These are phyloP conservation scores for Drosophila pegasa DNA, from an alignment of 2,888 invertebrate species.

Conservation along the genomic window DNA sequence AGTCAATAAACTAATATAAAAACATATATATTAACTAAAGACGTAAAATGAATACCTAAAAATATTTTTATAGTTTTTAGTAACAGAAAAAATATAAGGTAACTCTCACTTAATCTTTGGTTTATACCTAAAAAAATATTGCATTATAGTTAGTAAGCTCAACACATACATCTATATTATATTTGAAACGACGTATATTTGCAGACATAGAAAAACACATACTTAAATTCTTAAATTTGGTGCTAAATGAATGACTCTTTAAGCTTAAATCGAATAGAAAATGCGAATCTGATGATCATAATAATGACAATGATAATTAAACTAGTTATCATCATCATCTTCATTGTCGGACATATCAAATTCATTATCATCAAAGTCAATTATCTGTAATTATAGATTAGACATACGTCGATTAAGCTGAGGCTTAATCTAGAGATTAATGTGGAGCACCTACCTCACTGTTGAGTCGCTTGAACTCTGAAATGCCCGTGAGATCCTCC, in stretches of 20 bases:
- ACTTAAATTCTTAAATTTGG: constrained; percentile 19
- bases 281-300: not conserved
- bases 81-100: not conserved
- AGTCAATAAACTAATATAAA: no score
- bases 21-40: no score
- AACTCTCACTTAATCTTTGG: not conserved
- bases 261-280: constrained; percentile 16
- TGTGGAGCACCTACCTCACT: constrained; percentile 85
- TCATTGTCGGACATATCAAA: constrained; percentile 81
- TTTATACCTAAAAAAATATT: not conserved
- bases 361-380: constrained; percentile 83
- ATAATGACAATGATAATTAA: not conserved
- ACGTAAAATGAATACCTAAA: not conserved
- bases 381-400: constrained; percentile 73
- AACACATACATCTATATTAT: not conserved
- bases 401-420: not conserved
- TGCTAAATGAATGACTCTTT: constrained; percentile 12
- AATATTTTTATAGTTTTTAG: not conserved
- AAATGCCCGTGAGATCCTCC: constrained; percentile 94
- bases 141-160: not conserved
- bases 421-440: not conserved
- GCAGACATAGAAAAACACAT: not conserved
- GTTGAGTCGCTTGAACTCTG: constrained; percentile 87
- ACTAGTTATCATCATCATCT: constrained; percentile 35
- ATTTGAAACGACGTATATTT: constrained; percentile 2